Evolutionary conservation across 2,797 vertebrate species (phyloP), one percentile per base, ranked within the genome.

Genomic region (Menidia menidia): DNA sequence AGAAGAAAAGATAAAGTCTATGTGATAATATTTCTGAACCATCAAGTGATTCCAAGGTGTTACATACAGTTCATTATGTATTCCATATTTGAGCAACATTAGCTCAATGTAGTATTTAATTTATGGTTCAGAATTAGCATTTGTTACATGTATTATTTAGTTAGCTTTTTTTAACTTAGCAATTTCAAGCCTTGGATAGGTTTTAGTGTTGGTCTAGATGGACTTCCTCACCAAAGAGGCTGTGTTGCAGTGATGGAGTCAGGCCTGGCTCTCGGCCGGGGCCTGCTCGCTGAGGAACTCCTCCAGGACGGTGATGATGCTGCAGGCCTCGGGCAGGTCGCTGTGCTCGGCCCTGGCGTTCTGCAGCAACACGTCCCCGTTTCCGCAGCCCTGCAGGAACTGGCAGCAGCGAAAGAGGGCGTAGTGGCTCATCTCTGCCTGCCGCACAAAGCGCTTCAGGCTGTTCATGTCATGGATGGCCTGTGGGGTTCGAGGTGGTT

Each of bases 391-490:
- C 92, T 95, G 97, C n/a, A 99, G 94, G 90, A 99, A 99, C 85
- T 95, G 90, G 81, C 94, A 97, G 91, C 98, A 98, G 87, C 96
- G 97, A 87, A 97, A 99, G 82, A 99, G 83, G 47, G 98, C 96
- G 0, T 99, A 99, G 91, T 99, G 97, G 88, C 96, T 98, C 95
- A 95, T 98, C 92, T 99, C 98, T 0, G 98, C 97, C 92, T 98
- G 98, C 0, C 95, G 95, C 87, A 99, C 96, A 45, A 96, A 97
- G 35, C 98, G 95, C 93, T 99, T 99, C 88, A 99, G 92, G 88
- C 96, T 97, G 95, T 99, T 99, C 93, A 97, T 97, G 87, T 99
- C 97, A 91, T 99, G 98, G 73, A 99, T 99, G 61, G 97, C 97
- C 98, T 99, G 93, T 14, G 42, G 19, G 16, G 31, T 3, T 15